phyloP scores from a whole-genome alignment of 2,888 invertebrate species.

The Fabriciana adippe region DNA sequence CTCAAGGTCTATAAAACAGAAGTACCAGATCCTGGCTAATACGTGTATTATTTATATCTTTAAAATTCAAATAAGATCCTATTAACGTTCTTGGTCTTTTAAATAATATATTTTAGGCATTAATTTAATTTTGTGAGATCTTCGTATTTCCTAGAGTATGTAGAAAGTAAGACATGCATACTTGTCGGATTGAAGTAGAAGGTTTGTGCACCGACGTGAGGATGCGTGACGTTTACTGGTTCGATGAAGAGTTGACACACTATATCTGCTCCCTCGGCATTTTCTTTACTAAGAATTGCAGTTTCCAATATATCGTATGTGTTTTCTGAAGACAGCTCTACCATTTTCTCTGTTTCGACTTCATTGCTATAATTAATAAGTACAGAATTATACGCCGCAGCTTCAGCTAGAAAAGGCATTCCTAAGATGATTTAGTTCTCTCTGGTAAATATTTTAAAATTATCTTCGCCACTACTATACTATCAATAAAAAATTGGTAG shows the following conservation, averaged over 20 bases:
- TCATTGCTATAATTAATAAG: conserved; percentile 45
- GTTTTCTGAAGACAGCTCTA: conserved; percentile 48
- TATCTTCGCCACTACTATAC: too few species aligned
- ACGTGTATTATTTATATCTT: too few species aligned
- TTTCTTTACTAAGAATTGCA: conserved; percentile 45
- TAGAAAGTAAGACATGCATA: conserved; percentile 26
- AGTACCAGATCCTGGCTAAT: too few species aligned
- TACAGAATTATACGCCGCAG: not conserved
- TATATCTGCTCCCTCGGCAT: conserved; percentile 49
- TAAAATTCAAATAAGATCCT: too few species aligned
- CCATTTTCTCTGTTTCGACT: conserved; percentile 45
- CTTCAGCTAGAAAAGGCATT: too few species aligned
- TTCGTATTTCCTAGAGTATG: not conserved
- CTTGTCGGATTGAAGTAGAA: conserved; percentile 37
- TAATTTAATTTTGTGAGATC: not conserved
- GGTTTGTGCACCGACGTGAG: conserved; percentile 42
- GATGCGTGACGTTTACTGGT: conserved; percentile 51
- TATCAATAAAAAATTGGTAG: too few species aligned
- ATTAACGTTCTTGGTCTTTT: too few species aligned
- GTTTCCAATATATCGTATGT: conserved; percentile 52
- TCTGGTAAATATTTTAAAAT: too few species aligned
- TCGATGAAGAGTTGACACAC: conserved; percentile 59
- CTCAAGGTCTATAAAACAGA: too few species aligned
- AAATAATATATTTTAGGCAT: not conserved
- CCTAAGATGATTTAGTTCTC: too few species aligned